phyloP scores from a whole-genome alignment of 23 tunicate genomes.

The Phallusia fumigata region DNA sequence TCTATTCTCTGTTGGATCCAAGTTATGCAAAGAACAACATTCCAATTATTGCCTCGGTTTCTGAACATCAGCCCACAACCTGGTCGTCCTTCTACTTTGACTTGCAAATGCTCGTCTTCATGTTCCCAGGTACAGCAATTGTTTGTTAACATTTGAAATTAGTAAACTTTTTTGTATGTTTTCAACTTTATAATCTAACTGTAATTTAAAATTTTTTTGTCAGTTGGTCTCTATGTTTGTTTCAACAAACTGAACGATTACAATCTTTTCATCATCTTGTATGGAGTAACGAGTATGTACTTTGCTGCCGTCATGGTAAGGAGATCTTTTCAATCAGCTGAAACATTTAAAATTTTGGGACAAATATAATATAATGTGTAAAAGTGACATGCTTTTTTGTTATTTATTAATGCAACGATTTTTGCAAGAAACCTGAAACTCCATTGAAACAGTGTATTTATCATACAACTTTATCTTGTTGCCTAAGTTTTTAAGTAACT shows the following conservation, averaged over 20 bases:
- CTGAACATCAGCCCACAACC: conserved; percentile 99
- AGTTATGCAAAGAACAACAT: conserved; percentile 94
- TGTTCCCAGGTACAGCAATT: conserved; percentile 85
- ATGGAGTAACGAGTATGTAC: conserved; percentile 89
- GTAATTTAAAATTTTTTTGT: conserved; percentile 5
- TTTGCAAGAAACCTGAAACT: too few species aligned
- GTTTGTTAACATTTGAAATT: too few species aligned
- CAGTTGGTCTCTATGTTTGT: conserved; percentile 93
- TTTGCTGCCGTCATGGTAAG: conserved; percentile 98
- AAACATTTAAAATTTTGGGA: too few species aligned
- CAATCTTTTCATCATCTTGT: conserved; percentile 90
- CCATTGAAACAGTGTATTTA: too few species aligned
- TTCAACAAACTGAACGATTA: conserved; percentile 85
- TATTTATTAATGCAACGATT: too few species aligned
- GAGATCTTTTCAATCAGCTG: too few species aligned
- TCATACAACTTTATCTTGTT: too few species aligned
- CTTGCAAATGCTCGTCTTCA: conserved; percentile 74
- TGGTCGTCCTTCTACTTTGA: conserved; percentile 88
- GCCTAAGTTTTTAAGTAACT: too few species aligned
- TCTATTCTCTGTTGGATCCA: conserved; percentile 99
- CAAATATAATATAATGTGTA: too few species aligned
- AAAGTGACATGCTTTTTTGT: too few species aligned
- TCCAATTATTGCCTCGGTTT: conserved; percentile 99
- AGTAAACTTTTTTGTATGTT: too few species aligned
- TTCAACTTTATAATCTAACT: too few species aligned